phyloP scores from a whole-genome alignment of 64 coral and sea anemone genomes.

The Dendrophyllia cribrosa region DNA sequence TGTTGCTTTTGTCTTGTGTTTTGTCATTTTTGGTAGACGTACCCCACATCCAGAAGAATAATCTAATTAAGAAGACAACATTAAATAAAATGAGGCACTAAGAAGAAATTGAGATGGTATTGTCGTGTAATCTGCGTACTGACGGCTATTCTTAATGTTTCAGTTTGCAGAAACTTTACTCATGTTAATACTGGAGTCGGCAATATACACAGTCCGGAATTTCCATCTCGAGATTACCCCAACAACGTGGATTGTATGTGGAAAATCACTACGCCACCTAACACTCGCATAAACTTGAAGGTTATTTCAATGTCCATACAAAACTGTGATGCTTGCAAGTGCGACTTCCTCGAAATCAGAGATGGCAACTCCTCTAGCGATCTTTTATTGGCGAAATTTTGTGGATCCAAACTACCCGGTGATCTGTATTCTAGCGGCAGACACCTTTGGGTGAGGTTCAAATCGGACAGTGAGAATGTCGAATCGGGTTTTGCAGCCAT shows the following conservation, averaged over 20 bases:
- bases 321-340: conserved; percentile 50
- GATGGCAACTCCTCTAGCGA: conserved; percentile 40
- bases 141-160: background rate
- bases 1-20: too few relatives aligned
- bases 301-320: conserved; percentile 14
- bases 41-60: too few relatives aligned
- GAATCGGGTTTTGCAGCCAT: conserved; percentile 34
- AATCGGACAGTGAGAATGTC: conserved; percentile 14
- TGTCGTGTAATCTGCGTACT: too few relatives aligned
- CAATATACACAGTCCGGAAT: conserved; percentile 40
- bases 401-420: background rate
- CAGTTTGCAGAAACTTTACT: conserved; percentile 43
- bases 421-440: conserved; percentile 54
- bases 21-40: too few relatives aligned
- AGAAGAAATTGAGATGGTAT: too few relatives aligned
- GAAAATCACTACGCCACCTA: conserved; percentile 17
- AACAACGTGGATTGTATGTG: conserved; percentile 33
- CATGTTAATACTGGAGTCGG: background rate
- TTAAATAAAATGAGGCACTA: too few relatives aligned
- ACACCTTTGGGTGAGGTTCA: conserved; percentile 60
- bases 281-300: conserved; percentile 19
- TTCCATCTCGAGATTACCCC: background rate
- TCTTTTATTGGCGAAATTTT: conserved; percentile 32
- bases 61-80: too few relatives aligned
- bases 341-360: conserved; percentile 65